phyloP scores from a whole-genome alignment of 2,113 vertebrate species.

The Lepus americanus region DNA sequence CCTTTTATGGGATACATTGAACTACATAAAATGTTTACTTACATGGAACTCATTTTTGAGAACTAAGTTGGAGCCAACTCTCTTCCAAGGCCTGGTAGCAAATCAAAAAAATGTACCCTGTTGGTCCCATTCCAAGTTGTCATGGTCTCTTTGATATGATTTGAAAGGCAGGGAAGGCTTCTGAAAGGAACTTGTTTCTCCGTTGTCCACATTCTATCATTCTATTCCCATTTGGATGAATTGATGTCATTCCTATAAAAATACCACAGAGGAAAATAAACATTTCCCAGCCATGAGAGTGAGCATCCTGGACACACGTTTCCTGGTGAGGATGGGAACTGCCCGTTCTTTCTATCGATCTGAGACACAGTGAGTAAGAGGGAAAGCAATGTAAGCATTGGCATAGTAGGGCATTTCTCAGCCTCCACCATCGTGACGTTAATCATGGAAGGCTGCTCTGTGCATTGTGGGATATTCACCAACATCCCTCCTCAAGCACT shows the following conservation, averaged over 20 bases:
- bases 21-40: constrained; percentile 26
- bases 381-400: constrained; percentile 17
- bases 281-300: neutral
- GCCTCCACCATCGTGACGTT: neutral
- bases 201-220: neutral
- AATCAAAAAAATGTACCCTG: neutral
- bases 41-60: constrained; percentile 12
- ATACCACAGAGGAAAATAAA: constrained; percentile 49
- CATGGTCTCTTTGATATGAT: neutral
- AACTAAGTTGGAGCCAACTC: neutral
- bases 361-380: neutral
- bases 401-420: neutral
- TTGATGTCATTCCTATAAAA: constrained; percentile 39
- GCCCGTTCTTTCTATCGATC: constrained; percentile 1
- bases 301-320: neutral
- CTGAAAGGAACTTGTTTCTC: neutral
- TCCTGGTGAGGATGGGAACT: neutral
- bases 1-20: constrained; percentile 4
- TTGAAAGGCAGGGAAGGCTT: neutral
- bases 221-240: neutral
- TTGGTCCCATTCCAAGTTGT: neutral
- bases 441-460: neutral
- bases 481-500: neutral
- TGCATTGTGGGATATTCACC: neutral
- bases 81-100: neutral